Base-by-base conservation (phyloP, 2,113 vertebrate species). In the Galeopterus variegatus region DNA sequence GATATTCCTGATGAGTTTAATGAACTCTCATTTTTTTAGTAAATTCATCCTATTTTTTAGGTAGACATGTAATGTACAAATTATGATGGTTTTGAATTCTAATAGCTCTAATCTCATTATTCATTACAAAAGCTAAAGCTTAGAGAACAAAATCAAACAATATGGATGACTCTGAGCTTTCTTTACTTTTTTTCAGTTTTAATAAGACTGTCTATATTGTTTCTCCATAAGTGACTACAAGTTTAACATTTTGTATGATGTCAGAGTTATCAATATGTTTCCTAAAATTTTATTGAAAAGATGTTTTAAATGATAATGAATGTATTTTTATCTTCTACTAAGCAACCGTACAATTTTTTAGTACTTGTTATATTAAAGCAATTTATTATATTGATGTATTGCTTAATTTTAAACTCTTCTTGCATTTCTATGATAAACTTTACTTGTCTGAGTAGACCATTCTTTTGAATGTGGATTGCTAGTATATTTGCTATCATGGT, bases 241-340 rank as follows among this genome's bases (percentile, higher is more conserved):
- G 2, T 64, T 69, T 83, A 77, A 76, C 8, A 72, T 62, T 75
- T 84, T 72, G 60, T 73, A 80, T 33, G 67, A n/a, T 41, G 17
- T 83, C 33, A 50, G 24, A 48, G 5, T 72, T 77, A 79, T 70
- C 36, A 67, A 69, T 77, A n/a, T 67, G 21, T 56, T 92, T 88
- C 83, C 83, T 77, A 88, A 86, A 79, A 88, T 65, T 88, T 62
- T 72, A 92, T 41, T 31, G 12, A 94, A 92, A 88, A 70, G 26
- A 5, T 94, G 9, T 64, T 83, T 96, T 83, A 88, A 77, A 65
- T 58, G 33, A 82, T 76, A 58, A 80, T 54, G 11, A 73, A 75
- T 45, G 33, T 10, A 86, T 52, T 91, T 94, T 92, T 36, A 50
- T 76, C 31, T 60, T 86, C 41, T 69, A 62, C 4, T 54, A 79